A percentile compares a stretch with the other conserved stretches of the same genome.
phyloP scores from a whole-genome alignment of 2,797 vertebrate species.

The Apodemus agrarius region DNA sequence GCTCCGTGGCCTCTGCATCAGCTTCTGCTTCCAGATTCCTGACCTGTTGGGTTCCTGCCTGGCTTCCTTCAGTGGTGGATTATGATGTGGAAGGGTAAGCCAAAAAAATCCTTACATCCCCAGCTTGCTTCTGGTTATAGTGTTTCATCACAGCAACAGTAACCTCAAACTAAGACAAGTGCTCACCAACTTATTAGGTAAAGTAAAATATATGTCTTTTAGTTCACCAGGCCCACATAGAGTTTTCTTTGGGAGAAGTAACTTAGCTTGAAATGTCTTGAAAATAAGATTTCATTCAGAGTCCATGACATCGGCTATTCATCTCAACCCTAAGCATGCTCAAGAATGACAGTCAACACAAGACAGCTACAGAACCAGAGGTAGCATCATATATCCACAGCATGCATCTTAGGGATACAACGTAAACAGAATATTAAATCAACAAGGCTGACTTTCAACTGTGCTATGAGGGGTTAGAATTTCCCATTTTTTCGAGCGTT shows the following conservation, averaged over 20 bases:
- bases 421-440: not conserved
- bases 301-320: not conserved
- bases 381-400: not conserved
- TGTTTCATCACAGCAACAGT: too few relatives aligned
- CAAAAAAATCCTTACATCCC: not conserved
- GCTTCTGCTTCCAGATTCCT: not conserved
- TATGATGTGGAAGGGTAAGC: not conserved
- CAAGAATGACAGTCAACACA: not conserved
- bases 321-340: not conserved
- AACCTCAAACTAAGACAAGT: not conserved
- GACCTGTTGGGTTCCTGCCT: not conserved
- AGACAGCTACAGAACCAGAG: not conserved
- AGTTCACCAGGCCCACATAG: not conserved
- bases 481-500: constrained; percentile 1
- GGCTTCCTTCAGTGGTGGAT: too few relatives aligned
- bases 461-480: not conserved
- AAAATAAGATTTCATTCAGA: constrained; percentile 48
- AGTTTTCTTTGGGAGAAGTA: constrained; percentile 5
- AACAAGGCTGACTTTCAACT: constrained; percentile 2
- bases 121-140: too few relatives aligned
- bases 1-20: not conserved
- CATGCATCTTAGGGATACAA: not conserved
- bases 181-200: not conserved
- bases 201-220: not conserved
- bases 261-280: constrained; percentile 8